Base-by-base conservation (phyloP, 30 jellyfish, hydroid and myxozoan genomes). In the Aurelia coerulea region DNA sequence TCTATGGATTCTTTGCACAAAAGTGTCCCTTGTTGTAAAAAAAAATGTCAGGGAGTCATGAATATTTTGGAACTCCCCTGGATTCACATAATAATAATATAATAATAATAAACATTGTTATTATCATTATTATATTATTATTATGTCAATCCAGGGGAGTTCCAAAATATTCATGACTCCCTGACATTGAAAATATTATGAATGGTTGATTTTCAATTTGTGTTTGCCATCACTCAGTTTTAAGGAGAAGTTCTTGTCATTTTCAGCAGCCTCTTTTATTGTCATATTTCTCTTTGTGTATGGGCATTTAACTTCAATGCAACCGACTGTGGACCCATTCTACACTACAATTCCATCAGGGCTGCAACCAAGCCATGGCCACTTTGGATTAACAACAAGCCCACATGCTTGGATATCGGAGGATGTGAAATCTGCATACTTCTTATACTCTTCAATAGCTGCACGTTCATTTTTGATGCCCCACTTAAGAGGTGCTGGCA, bases 401-500 rank as follows among this genome's bases (percentile, higher is more conserved):
- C 78, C 78, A 68, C 52, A 68, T 5, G 34, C 71, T 73, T 37
- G 34, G 72, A 73, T 34, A 41, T 73, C 70, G 49, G 5, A 50
- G 42, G 34, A n/a, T 16, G 72, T 29, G 33, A 53, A 10, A 53
- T 53, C 65, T 53, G 19, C 6, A 18, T 68, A 59, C 34, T 68
- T 35, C 12, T 35, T 73, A 73, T 73, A 73, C 71, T 73, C 46
- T 50, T 41, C 72, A 41, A 73, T 50, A 73, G 84, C 84, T 5
- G 72, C 49, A 7, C 31, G 29, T 50, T 73, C 84, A 31, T 73
- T 73, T 37, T 73, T 37, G 72, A 73, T 73, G 35, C 84, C 84
- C 84, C 84, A 73, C 49, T 50, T 73, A 9, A 73, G 72, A 37
- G 84, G 84, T 73, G 84, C 72, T 73, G 84, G 83, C 62, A 72